Evolutionary conservation across 2,888 invertebrate species (phyloP), one percentile per base, ranked within the genome.

Genomic region (Crossocerus cetratus): DNA sequence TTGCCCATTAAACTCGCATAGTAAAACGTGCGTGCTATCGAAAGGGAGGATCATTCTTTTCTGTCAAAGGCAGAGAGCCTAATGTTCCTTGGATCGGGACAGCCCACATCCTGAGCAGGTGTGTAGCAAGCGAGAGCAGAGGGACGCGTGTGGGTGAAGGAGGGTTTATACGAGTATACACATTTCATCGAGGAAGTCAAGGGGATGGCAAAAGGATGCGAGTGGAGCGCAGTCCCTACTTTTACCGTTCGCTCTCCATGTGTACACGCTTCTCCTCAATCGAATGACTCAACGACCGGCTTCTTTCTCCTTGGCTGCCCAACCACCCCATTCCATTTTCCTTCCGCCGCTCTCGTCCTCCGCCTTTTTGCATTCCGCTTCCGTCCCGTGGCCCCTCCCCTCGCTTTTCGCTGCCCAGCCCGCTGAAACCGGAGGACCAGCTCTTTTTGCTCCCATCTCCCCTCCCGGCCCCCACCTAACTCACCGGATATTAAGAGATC

Each of bases 351-450:
- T 32, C 32, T 32, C 8, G 3, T 13, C 18, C 45, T 13, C 20
- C 20, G 18, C 43, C 43, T 42, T 20, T 32, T 23, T 43, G 3
- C 62, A 22, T 57, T 18, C 21, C 5, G 16, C n/a, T n/a, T 14
- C 20, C 69, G 5, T 21, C 20, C 11, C 23, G 16, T 67, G n/a
- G 14, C 21, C 1, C 54, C 44, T 54, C 57, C 55, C 65, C 57
- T 64, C 65, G 13, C 65, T 57, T 45, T 64, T 55, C 67, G 20
- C 44, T 18, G 32, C 21, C 49, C 20, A 44, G 43, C 2, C 2
- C 22, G 53, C 14, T 13, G 43, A 32, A 32, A 32, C 21, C 22
- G 18, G 55, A 20, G 20, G 23, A 23, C n/a, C n/a, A n/a, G 57
- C n/a, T 23, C 23, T 55, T 55, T 55, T 55, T 22, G 57, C n/a